Conservation (phyloP, 2,888 invertebrate genomes). For the Limenitis camilla region DNA sequence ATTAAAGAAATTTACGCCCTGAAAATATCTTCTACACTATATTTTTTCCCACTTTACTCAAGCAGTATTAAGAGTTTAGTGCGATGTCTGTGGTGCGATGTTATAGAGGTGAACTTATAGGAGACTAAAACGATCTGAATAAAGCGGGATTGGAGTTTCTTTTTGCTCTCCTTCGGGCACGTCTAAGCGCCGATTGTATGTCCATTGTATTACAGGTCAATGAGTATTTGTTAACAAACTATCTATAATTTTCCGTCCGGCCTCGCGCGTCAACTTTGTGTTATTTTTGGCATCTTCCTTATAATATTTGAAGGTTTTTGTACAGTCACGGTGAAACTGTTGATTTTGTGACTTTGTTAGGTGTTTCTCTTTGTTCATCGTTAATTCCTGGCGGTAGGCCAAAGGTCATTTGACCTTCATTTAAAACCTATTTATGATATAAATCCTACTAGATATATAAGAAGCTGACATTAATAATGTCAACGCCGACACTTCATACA, state of each 20-base stretch:
- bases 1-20: too few relatives aligned
- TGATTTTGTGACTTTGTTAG: slow-evolving; percentile 17
- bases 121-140: too few relatives aligned
- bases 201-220: slow-evolving; percentile 16
- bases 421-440: not conserved
- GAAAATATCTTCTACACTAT: too few relatives aligned
- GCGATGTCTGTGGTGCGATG: too few relatives aligned
- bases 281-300: slow-evolving; percentile 23
- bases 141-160: not conserved
- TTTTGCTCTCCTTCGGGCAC: not conserved
- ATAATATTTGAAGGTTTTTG: slow-evolving; percentile 21
- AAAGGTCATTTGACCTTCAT: slow-evolving; percentile 15
- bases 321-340: slow-evolving; percentile 17
- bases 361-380: slow-evolving; percentile 19
- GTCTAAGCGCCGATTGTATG: too few relatives aligned
- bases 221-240: slow-evolving; percentile 13
- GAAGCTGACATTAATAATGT: too few relatives aligned
- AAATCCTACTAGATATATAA: too few relatives aligned
- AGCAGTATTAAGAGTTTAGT: too few relatives aligned
- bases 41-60: too few relatives aligned
- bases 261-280: slow-evolving; percentile 18
- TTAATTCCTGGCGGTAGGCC: slow-evolving; percentile 20
- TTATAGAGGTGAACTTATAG: too few relatives aligned
- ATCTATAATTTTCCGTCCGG: slow-evolving; percentile 5
- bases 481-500: too few relatives aligned